Base-by-base conservation (phyloP, 2,797 vertebrate species). In the Fratercula arctica region DNA sequence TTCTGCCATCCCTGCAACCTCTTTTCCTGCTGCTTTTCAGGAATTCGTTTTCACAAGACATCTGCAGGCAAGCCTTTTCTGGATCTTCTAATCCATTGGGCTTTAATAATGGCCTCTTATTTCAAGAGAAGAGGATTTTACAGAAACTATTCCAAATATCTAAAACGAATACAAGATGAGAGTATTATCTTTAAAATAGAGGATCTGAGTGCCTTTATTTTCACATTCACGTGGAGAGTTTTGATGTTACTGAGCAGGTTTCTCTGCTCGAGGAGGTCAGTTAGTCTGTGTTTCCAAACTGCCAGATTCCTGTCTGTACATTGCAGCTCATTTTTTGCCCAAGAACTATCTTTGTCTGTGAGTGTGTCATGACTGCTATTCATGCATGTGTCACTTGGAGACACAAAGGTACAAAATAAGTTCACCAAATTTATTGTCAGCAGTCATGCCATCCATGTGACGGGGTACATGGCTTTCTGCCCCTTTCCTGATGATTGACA, bases 21-120 rank as follows among this genome's bases (percentile, higher is more conserved):
- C 57, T 95, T 88, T 88, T 84, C 69, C 54, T 90, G 41, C 50
- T 89, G 86, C 74, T 94, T 94, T 88, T 88, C 74, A 94, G 83
- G 90, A 95, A 90, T 92, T 94, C 0, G 0, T 90, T 96, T 90
- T 82, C 50, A 25, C 74, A 64, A 90, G 80, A 46, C 50, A 73
- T 92, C 67, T 93, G 37, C 73, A 95, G 41, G 35, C 66, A 84
- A 81, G 72, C 69, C 31, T 79, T 84, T 95, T 35, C 77, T 91
- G 61, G 50, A 33, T 85, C 41, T 82, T 94, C 41, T 78, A 11
- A 84, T 93, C 73, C 61, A 35, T 3, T 3, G 3, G 69, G 11
- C 11, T 88, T 72, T 81, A 84, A 60, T 73, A 91, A 73, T 75
- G 41, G 9, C 66, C 31, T 84, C 57, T 75, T 90, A 64, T 79